phyloP scores from a whole-genome alignment of 2,113 vertebrate genomes.

The Rhinoderma darwinii region DNA sequence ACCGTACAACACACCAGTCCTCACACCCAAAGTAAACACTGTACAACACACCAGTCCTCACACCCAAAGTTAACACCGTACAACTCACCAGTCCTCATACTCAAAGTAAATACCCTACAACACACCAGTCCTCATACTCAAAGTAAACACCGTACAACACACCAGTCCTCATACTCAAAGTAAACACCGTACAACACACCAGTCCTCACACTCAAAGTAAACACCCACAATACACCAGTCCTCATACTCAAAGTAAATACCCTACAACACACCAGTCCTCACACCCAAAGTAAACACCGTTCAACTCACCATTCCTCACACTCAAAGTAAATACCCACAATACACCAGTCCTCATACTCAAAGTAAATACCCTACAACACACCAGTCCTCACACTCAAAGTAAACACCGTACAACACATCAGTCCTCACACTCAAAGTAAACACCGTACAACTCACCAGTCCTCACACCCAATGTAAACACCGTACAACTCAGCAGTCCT shows the following conservation, averaged over 20 bases:
- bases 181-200: not conserved
- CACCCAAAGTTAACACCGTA: not conserved
- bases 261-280: not conserved
- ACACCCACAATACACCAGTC: too few relatives aligned
- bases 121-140: not conserved
- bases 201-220: not conserved
- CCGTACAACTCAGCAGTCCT: not conserved
- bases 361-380: not conserved
- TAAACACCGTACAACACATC: not conserved
- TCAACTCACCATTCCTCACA: not conserved
- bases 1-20: not conserved
- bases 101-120: not conserved
- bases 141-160: not conserved
- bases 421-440: not conserved
- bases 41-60: too few relatives aligned
- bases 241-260: not conserved
- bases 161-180: not conserved
- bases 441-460: not conserved
- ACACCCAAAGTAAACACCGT: not conserved
- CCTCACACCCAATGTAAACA: not conserved
- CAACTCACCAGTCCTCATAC: not conserved
- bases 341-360: not conserved
- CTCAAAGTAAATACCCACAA: not conserved
- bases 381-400: not conserved
- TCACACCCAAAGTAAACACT: not conserved